phyloP scores from a whole-genome alignment of 1,140 invertebrate species.

The Glomeris maerens region DNA sequence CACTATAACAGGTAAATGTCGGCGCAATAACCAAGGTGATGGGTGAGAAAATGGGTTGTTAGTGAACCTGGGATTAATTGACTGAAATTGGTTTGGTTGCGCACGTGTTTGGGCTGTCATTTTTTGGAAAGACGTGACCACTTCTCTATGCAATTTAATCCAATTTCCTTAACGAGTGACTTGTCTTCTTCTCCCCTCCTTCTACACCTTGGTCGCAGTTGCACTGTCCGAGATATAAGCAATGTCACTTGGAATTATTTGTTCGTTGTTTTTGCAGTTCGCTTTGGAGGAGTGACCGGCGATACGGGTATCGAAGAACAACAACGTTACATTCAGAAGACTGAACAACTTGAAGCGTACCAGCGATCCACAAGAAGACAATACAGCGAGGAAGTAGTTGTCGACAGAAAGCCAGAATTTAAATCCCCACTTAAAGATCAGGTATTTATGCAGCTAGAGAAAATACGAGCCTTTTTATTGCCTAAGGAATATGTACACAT shows the following conservation, averaged over 20 bases:
- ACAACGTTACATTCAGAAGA: constrained; percentile 79
- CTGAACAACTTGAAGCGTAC: constrained; percentile 83
- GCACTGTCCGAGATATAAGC: no score
- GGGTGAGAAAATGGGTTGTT: no score
- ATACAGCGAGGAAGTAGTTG: constrained; percentile 14
- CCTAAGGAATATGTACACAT: no score
- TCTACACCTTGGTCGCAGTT: no score
- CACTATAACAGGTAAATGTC: constrained; percentile 47
- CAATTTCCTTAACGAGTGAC: no score
- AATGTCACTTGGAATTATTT: no score
- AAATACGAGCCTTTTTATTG: no score
- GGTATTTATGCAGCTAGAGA: constrained; percentile 32
- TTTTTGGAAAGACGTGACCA: not conserved
- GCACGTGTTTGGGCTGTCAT: no score
- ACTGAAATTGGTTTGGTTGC: no score
- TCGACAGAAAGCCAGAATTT: constrained; percentile 52
- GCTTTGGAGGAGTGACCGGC: constrained; percentile 55
- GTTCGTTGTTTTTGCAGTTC: constrained; percentile 31
- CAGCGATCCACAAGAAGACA: constrained; percentile 17
- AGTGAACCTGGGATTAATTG: no score
- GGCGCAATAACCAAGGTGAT: not conserved
- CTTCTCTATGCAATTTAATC: no score
- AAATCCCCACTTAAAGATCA: constrained; percentile 85
- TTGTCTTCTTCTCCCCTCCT: no score
- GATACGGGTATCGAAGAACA: constrained; percentile 83